Evolutionary conservation across 2,797 vertebrate genomes (phyloP).

Genomic region (Sternarchorhynchus goeldii): DNA sequence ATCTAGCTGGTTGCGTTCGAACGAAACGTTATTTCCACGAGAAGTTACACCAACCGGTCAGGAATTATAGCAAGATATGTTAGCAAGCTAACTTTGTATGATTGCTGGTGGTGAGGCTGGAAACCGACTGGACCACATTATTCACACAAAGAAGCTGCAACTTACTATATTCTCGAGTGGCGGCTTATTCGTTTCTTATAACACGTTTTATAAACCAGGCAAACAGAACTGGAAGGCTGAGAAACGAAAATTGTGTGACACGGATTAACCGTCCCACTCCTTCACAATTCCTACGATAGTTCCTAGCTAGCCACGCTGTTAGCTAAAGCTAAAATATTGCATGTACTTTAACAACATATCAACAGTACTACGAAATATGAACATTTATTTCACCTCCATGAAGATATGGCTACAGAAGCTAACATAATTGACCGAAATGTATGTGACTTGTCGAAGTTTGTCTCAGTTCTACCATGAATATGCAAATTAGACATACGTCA

Average conservation of each 20-base stretch:
- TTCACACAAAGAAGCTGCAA: not conserved
- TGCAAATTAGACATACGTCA: no score
- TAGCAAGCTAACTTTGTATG: no score
- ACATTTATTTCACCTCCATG: no score
- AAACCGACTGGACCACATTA: not conserved
- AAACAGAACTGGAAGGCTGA: not conserved
- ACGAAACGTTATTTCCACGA: not conserved
- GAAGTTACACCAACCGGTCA: not conserved
- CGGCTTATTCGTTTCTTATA: not conserved
- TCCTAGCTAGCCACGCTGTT: not conserved
- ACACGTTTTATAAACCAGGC: not conserved
- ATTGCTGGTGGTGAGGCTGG: not conserved
- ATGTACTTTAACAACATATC: not conserved
- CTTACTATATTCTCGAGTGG: conserved; percentile 14
- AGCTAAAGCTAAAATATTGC: not conserved
- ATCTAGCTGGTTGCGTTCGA: no score
- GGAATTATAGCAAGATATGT: not conserved
- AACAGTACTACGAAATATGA: not conserved
- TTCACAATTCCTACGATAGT: not conserved
- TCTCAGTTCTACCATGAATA: no score
- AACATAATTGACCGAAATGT: no score
- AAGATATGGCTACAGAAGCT: no score
- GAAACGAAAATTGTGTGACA: conserved; percentile 2
- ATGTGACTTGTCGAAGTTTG: no score
- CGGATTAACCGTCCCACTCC: not conserved